Evolutionary conservation across 2,113 vertebrate species (phyloP).

Genomic region (Pseudorhombus dupliciocellatus): DNA sequence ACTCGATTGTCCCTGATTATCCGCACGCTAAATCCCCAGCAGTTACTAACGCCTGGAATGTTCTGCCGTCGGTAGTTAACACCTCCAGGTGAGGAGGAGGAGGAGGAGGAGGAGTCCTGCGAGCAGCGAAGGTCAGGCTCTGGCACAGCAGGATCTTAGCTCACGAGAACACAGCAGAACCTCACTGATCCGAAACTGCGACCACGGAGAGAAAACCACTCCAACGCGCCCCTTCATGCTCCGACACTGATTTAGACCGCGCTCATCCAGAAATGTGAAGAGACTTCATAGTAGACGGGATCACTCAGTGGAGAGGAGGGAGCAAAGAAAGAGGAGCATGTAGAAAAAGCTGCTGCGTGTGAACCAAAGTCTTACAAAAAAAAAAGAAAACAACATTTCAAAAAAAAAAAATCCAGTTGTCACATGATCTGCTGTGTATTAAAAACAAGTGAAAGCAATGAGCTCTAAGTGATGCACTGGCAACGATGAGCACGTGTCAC

Average conservation of each 20-base stretch:
- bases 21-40: conserved; percentile 27
- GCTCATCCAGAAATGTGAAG: neutral
- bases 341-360: conserved; percentile 12
- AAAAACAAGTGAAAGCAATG: conserved; percentile 5
- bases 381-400: neutral
- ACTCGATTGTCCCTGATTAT: conserved; percentile 22
- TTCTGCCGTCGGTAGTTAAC: conserved; percentile 28
- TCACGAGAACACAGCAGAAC: neutral
- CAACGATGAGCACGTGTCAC: conserved; percentile 6
- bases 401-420: neutral
- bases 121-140: conserved; percentile 16
- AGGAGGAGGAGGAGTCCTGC: conserved; percentile 1
- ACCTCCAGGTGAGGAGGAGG: too few species aligned
- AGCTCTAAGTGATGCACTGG: conserved; percentile 17
- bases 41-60: conserved; percentile 27
- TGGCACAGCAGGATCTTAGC: neutral
- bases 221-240: neutral
- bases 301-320: neutral
- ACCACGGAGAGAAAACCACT: neutral
- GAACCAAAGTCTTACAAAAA: neutral
- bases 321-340: conserved; percentile 11
- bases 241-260: neutral
- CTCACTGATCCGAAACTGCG: too few species aligned
- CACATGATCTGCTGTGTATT: neutral
- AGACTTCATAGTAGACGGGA: neutral